These are phyloP conservation scores for Leptinotarsa defecta DNA, from an alignment of 1,140 invertebrate species.

Conservation along the genomic window DNA sequence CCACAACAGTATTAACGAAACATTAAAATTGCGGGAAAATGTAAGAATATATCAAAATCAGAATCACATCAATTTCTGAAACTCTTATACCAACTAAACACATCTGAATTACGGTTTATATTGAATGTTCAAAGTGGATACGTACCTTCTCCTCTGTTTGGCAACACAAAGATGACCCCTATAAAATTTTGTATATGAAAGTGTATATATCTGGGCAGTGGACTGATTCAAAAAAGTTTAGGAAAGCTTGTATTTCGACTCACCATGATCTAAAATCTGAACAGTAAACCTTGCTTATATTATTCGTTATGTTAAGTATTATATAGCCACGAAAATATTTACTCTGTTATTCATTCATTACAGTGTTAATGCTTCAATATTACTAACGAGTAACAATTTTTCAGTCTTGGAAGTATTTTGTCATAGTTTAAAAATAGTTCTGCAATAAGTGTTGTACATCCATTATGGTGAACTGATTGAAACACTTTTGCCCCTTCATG, in stretches of 20 bases:
- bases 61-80: neutral
- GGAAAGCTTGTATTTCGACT: too few relatives aligned
- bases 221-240: too few relatives aligned
- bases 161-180: conserved; percentile 20
- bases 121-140: neutral
- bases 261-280: too few relatives aligned
- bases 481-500: neutral
- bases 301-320: too few relatives aligned
- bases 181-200: neutral
- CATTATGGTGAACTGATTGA: conserved; percentile 4
- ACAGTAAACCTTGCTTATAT: too few relatives aligned
- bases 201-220: too few relatives aligned
- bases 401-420: neutral
- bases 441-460: conserved; percentile 4
- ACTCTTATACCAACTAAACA: too few relatives aligned
- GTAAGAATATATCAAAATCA: neutral
- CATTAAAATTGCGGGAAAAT: too few relatives aligned
- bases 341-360: conserved; percentile 3
- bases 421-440: conserved; percentile 21
- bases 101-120: neutral
- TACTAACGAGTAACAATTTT: neutral
- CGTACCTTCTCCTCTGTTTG: conserved; percentile 12
- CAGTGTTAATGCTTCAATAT: neutral
- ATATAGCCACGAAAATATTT: neutral
- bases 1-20: too few relatives aligned